phyloP scores from a whole-genome alignment of 2,113 vertebrate genomes.

The Oreochromis tanganicae region DNA sequence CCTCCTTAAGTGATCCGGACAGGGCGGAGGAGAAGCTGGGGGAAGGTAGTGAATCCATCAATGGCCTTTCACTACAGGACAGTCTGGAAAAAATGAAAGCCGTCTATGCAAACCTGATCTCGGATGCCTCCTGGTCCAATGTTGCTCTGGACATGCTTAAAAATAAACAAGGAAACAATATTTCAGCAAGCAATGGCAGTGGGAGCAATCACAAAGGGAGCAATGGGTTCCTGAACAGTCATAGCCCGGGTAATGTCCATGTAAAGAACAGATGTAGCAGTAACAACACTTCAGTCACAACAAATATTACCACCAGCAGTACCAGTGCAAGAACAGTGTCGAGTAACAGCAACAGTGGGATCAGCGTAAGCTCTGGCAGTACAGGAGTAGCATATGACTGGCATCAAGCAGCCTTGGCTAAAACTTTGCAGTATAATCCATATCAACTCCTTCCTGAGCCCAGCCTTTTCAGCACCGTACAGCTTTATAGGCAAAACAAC shows the following conservation, averaged over 20 bases:
- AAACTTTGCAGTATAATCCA: slow-evolving; percentile 92
- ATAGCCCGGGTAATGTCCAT: slow-evolving; percentile 62
- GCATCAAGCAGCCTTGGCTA: slow-evolving; percentile 96
- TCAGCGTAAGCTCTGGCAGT: slow-evolving; percentile 56
- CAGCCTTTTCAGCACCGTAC: slow-evolving; percentile 98
- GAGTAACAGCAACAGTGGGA: slow-evolving; percentile 70
- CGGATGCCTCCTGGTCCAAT: slow-evolving; percentile 95
- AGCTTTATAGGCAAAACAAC: slow-evolving; percentile 97
- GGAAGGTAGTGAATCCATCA: slow-evolving; percentile 75
- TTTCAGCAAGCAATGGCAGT: slow-evolving; percentile 57
- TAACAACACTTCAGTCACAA: slow-evolving; percentile 46
- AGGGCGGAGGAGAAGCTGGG: slow-evolving; percentile 79
- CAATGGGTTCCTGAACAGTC: slow-evolving; percentile 67
- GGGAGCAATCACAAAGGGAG: slow-evolving; percentile 71
- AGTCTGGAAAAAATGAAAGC: slow-evolving; percentile 98
- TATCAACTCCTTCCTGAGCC: slow-evolving; percentile 95
- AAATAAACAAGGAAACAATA: slow-evolving; percentile 69
- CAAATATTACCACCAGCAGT: slow-evolving; percentile 53
- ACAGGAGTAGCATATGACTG: slow-evolving; percentile 89
- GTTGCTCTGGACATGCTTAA: slow-evolving; percentile 91
- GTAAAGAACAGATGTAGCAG: slow-evolving; percentile 64
- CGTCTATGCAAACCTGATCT: slow-evolving; percentile 96
- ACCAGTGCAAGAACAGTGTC: slow-evolving; percentile 61
- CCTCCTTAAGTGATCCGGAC: slow-evolving; percentile 82
- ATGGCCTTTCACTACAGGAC: slow-evolving; percentile 85